Base-by-base conservation (phyloP, 2,113 vertebrate species). In the Tor tambroides region DNA sequence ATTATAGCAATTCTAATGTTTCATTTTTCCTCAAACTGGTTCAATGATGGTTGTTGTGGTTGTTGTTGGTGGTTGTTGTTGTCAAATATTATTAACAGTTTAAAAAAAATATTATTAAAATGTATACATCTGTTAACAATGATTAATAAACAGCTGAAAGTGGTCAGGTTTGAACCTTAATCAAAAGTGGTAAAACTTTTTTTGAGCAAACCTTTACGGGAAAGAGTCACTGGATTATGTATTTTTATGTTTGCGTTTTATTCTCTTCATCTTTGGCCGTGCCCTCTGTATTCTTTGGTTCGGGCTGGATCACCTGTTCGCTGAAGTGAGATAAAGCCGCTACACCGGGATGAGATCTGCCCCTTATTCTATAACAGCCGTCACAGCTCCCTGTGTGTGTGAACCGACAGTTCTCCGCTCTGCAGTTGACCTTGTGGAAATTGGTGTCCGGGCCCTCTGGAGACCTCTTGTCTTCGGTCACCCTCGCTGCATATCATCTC, bases 381-480 rank as follows among this genome's bases (percentile, higher is more conserved):
- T 75, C 87, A 88, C 85, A 32, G 65, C 89, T 88, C 84, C 30
- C 85, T 84, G 84, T 51, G 80, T 88, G 88, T 80, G 83, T 46
- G 43, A 88, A n/a, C 30, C 83, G 81, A 77, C 86, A 86, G 90
- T 90, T 91, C 89, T 93, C 91, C 92, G 89, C 92, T 90, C 92
- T 89, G 91, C 88, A 88, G 87, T 84, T 94, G 94, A 94, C 93
- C 93, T 94, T 92, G 92, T 89, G 85, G 86, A 94, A 94, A 93
- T 94, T 93, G 91, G 90, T 63, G 87, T 92, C 90, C 88, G 86
- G 88, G 84, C 92, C 91, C 90, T 1, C 30, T 72, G 80, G 74
- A 90, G 90, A 91, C 86, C 83, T 80, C 32, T 67, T 35, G 63
- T 87, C 86, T 87, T 2, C 19, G 88, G 92, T 91, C 92, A 91